Conservation (phyloP, 1,140 invertebrate species). For the Leptinotarsa lineolata region DNA sequence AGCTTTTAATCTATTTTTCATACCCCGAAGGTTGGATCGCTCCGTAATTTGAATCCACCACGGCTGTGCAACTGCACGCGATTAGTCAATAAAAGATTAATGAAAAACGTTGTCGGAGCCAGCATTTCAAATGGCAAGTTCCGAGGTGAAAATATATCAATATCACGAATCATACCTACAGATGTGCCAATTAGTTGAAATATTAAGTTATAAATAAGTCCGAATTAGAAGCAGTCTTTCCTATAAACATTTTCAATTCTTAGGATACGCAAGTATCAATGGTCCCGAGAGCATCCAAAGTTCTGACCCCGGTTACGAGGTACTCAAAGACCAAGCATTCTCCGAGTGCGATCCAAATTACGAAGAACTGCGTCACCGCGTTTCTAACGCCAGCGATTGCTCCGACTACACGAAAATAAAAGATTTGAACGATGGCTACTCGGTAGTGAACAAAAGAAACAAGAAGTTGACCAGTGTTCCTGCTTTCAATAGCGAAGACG, state of each 20-base stretch:
- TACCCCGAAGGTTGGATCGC: too few relatives aligned
- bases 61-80: too few relatives aligned
- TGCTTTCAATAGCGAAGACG: constrained; percentile 27
- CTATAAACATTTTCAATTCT: neutral
- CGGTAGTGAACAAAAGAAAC: constrained; percentile 61
- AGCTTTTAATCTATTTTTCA: too few relatives aligned
- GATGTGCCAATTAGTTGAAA: too few relatives aligned
- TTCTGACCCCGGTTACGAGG: constrained; percentile 68
- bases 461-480: constrained; percentile 29
- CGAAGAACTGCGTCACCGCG: constrained; percentile 64
- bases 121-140: too few relatives aligned
- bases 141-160: too few relatives aligned
- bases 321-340: constrained; percentile 49
- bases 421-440: constrained; percentile 55
- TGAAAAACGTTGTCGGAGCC: too few relatives aligned
- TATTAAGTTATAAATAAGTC: too few relatives aligned
- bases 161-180: too few relatives aligned
- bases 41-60: too few relatives aligned
- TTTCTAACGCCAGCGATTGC: constrained; percentile 47
- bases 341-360: constrained; percentile 72
- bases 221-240: too few relatives aligned
- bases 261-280: constrained; percentile 1
- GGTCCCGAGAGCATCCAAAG: constrained; percentile 63
- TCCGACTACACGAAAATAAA: constrained; percentile 56
- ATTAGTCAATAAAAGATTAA: too few relatives aligned